Evolutionary conservation across 2,797 vertebrate genomes (phyloP), one percentile per base, ranked within the genome.

Genomic region (Furcifer pardalis): DNA sequence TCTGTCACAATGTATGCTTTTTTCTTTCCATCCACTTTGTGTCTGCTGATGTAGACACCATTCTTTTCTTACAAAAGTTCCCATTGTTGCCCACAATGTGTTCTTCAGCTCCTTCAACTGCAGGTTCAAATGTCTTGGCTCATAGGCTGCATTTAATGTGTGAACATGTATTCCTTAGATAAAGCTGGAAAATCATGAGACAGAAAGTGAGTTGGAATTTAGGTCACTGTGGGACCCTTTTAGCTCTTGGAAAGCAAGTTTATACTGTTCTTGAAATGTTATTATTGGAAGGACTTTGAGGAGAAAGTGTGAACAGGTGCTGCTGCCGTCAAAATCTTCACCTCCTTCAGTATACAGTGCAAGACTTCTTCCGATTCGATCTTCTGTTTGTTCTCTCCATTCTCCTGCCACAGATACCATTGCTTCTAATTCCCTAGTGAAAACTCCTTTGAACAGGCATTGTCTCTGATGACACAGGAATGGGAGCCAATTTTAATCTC

Each of bases 291-390:
- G 4, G 44, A 15, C 37, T 84, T 66, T 46, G 77, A 46, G 30
- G 59, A 81, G 56, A 56, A 80, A 56, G 59, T 77, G 46, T 81
- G 78, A 84, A 59, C 86, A 84, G 74, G 59, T 81, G 78, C 10
- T 37, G 13, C 73, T 84, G 65, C 44, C 77, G n/a, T 81, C 73
- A 84, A 52, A 81, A 81, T 77, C 42, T 77, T 72, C 82, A 84
- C 46, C 44, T 72, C 17, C 12, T 77, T 87, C 46, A 59, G 65
- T n/a, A 52, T 35, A 59, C 30, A 56, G 42, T 5, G 10, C 17
- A 30, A 71, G 56, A 52, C 59, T 81, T 84, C 71, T 80, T 76
- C 42, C 77, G 73, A 35, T 59, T 72, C 25, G 46, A 77, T 63
- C 12, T 77, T 65, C 42, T 56, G 59, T 84, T 80, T 81, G 37